Percentiles rank a stretch among this genome's conserved stretches.
Evolutionary conservation across 2,888 invertebrate genomes (phyloP).

Genomic region (Athrips mouffetella): DNA sequence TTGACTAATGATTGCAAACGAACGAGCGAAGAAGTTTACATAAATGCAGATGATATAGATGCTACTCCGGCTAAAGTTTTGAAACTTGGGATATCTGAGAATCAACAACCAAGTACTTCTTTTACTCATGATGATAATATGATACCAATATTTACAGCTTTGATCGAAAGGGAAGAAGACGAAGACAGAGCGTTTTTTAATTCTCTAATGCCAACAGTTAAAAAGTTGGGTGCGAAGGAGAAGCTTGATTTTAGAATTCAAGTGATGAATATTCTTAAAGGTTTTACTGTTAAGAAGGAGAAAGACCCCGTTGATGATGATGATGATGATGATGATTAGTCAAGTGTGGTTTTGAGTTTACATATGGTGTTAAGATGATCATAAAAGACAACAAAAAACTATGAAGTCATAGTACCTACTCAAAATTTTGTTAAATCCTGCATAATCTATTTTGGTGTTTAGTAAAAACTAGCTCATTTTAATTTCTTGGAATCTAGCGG

Average conservation of each 20-base stretch:
- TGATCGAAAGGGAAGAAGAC: slow-evolving; percentile 57
- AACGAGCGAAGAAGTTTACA: not conserved
- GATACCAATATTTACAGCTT: slow-evolving; percentile 41
- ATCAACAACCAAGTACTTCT: not conserved
- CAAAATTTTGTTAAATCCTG: too few species aligned
- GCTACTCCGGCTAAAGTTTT: slow-evolving; percentile 18
- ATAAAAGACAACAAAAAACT: too few species aligned
- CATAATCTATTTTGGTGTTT: too few species aligned
- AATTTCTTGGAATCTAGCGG: too few species aligned
- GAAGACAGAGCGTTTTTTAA: slow-evolving; percentile 61
- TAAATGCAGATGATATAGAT: not conserved
- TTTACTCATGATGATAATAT: slow-evolving; percentile 29
- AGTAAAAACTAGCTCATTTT: too few species aligned
- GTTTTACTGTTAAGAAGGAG: slow-evolving; percentile 30
- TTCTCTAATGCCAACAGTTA: slow-evolving; percentile 53
- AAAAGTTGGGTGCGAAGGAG: slow-evolving; percentile 41
- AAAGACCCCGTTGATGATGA: not conserved
- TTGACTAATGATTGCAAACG: not conserved
- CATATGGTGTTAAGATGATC: too few species aligned
- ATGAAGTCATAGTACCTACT: too few species aligned
- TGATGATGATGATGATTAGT: not conserved
- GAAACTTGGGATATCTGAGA: slow-evolving; percentile 17
- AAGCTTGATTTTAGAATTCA: slow-evolving; percentile 55
- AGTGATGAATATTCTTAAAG: slow-evolving; percentile 49
- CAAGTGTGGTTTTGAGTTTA: too few species aligned